These are phyloP conservation scores for Synergus japonicus DNA, from an alignment of 2,888 invertebrate species.

Conservation along the genomic window DNA sequence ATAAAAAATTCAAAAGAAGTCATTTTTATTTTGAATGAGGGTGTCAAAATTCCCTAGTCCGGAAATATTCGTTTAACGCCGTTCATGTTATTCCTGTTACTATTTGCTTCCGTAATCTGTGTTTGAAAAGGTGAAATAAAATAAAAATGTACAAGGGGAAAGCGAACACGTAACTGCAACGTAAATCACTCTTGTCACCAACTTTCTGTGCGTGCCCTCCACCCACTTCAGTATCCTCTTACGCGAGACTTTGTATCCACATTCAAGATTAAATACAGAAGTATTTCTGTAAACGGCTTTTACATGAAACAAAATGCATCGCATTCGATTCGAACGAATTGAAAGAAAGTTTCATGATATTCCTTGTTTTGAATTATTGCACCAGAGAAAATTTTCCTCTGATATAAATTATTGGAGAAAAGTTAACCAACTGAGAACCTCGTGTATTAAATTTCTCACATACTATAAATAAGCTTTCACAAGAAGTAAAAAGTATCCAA, in stretches of 20 bases:
- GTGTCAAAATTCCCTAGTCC: neutral
- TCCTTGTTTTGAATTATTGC: neutral
- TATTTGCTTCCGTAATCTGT: neutral
- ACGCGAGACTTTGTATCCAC: neutral
- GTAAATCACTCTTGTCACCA: slow-evolving; percentile 20
- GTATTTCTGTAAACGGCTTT: neutral
- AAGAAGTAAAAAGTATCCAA: neutral
- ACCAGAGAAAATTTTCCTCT: neutral
- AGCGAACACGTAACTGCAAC: slow-evolving; percentile 7
- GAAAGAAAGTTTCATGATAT: neutral
- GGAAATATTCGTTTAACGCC: too few relatives aligned
- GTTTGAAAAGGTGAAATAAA: neutral
- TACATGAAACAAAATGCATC: neutral
- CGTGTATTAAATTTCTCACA: neutral
- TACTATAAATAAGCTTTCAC: neutral
- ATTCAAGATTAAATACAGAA: neutral
- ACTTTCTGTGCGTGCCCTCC: slow-evolving; percentile 1
- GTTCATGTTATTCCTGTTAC: neutral
- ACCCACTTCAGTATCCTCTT: slow-evolving; percentile 1
- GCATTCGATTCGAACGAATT: neutral
- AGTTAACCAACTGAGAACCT: neutral
- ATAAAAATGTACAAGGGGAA: slow-evolving; percentile 13
- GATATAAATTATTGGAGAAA: neutral
- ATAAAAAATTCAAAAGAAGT: too few relatives aligned
- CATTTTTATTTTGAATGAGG: too few relatives aligned